phyloP scores from a whole-genome alignment of 2,113 vertebrate species.

The Gallinago undulata region DNA sequence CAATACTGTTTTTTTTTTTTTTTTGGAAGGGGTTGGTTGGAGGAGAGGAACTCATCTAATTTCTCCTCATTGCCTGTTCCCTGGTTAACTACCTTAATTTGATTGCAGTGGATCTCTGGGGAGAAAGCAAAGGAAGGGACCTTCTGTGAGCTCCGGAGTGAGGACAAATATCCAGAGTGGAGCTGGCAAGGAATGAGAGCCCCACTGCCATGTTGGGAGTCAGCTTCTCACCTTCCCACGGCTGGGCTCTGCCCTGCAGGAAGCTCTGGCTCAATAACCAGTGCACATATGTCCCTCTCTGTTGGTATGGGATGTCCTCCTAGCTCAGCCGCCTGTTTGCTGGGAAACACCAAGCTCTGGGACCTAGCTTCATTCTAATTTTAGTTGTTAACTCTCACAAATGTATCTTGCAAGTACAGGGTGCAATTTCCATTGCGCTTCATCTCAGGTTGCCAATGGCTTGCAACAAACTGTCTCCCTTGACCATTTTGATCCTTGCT shows the following conservation, averaged over 20 bases:
- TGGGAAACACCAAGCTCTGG: not conserved
- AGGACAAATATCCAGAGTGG: not conserved
- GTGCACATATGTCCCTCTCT: not conserved
- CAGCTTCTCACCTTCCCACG: not conserved
- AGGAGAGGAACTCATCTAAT: not conserved
- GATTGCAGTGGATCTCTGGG: not conserved
- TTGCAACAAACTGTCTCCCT: not conserved
- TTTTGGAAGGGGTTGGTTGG: not conserved
- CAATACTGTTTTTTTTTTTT: not conserved
- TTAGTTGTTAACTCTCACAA: accelerated
- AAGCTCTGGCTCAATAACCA: not conserved
- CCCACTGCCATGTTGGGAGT: accelerated
- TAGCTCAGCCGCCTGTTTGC: accelerated
- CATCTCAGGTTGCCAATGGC: not conserved
- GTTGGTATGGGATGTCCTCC: not conserved
- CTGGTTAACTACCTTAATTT: not conserved
- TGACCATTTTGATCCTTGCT: not conserved
- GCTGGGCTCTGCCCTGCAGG: not conserved
- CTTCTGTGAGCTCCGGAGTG: accelerated
- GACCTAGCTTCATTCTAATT: not conserved
- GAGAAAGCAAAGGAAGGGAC: not conserved
- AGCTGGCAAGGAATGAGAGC: not conserved
- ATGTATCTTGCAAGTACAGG: not conserved
- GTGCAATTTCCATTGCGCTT: not conserved
- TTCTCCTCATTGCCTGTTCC: not conserved